Evolutionary conservation across 2,888 invertebrate species (phyloP).

Genomic region (Koerneria pararmatus): DNA sequence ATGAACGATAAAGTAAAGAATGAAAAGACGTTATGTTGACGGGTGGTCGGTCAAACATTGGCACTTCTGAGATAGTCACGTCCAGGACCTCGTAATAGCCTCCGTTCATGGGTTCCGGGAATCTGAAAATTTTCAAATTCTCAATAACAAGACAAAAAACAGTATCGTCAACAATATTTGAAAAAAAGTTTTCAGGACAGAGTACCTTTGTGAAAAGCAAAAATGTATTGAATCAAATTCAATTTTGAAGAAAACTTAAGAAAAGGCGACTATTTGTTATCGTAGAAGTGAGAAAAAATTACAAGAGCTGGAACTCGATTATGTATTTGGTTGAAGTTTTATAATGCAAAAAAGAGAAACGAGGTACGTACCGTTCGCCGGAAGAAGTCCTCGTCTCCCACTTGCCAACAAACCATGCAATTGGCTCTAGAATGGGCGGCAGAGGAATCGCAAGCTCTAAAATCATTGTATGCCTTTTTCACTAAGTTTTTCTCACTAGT

Average conservation of each 20-base stretch:
- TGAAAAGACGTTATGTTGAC: conserved; percentile 51
- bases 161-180: too few species aligned
- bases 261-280: too few species aligned
- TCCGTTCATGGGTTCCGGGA: conserved; percentile 45
- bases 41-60: conserved; percentile 54
- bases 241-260: too few species aligned
- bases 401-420: conserved; percentile 53
- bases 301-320: background rate
- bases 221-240: too few species aligned
- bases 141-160: too few species aligned
- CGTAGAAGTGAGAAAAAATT: background rate
- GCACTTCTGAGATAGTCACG: conserved; percentile 46
- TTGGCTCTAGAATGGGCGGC: conserved; percentile 53
- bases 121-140: conserved; percentile 33
- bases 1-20: background rate
- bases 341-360: background rate
- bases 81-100: conserved; percentile 49
- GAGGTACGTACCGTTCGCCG: conserved; percentile 23
- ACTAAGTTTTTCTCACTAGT: background rate
- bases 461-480: too few species aligned
- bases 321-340: background rate
- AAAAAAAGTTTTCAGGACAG: too few species aligned
- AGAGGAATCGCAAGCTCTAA: conserved; percentile 45
- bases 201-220: too few species aligned
- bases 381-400: conserved; percentile 49